phyloP scores from a whole-genome alignment of 2,797 vertebrate genomes.

The Hyperoplus lanceolatus region DNA sequence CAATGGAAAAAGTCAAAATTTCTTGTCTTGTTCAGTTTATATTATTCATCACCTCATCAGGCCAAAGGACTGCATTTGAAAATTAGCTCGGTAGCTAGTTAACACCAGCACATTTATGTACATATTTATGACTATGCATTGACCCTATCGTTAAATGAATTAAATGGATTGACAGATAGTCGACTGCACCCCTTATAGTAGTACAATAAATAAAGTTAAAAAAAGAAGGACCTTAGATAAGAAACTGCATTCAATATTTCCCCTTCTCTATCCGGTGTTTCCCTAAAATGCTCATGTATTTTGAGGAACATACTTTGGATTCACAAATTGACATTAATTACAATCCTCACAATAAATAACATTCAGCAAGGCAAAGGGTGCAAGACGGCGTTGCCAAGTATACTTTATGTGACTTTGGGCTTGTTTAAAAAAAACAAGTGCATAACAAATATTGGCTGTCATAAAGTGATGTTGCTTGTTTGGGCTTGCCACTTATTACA shows the following conservation, averaged over 20 bases:
- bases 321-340: neutral
- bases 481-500: too few species aligned
- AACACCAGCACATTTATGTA: neutral
- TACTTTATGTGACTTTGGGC: too few species aligned
- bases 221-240: neutral
- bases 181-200: neutral
- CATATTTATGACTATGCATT: neutral
- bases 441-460: too few species aligned
- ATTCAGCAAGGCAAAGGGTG: neutral
- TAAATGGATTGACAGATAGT: neutral
- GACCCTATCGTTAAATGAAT: neutral
- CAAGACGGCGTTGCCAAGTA: neutral
- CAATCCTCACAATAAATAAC: neutral
- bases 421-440: too few species aligned
- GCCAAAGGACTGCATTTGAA: neutral
- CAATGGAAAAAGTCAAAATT: neutral
- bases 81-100: neutral
- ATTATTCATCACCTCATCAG: neutral
- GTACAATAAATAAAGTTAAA: neutral
- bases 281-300: conserved; percentile 5
- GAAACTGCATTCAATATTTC: neutral
- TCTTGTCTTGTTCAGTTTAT: neutral
- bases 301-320: conserved; percentile 1
- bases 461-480: too few species aligned
- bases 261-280: conserved; percentile 23